These are phyloP conservation scores for Lota lota DNA, from an alignment of 2,113 vertebrate species.

Conservation along the genomic window DNA sequence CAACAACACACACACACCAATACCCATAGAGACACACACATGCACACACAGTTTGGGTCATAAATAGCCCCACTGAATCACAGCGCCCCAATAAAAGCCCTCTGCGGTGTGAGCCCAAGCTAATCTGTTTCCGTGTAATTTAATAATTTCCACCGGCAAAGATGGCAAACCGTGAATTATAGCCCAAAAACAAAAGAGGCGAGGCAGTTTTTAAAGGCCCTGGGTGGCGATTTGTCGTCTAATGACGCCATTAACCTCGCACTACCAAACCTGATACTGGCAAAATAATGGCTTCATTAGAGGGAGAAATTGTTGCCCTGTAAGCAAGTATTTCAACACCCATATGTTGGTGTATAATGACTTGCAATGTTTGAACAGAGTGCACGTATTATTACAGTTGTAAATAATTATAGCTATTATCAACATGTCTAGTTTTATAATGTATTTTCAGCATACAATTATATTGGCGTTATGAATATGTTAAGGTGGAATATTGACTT, in stretches of 20 bases:
- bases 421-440: no score
- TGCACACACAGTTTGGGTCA: constrained; percentile 28
- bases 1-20: no score
- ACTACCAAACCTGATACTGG: constrained; percentile 68
- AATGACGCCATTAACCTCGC: constrained; percentile 77
- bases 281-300: constrained; percentile 72
- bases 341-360: constrained; percentile 40
- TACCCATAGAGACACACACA: no score
- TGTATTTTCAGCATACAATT: no score
- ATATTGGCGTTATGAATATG: no score
- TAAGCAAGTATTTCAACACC: constrained; percentile 45
- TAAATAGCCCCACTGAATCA: constrained; percentile 53
- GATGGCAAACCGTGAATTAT: constrained; percentile 71
- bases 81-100: constrained; percentile 56
- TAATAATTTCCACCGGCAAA: constrained; percentile 57
- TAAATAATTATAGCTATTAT: no score
- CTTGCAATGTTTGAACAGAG: constrained; percentile 7
- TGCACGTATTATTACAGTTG: no score
- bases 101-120: constrained; percentile 49
- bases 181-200: constrained; percentile 33
- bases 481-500: no score
- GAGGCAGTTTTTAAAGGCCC: constrained; percentile 54
- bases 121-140: constrained; percentile 68
- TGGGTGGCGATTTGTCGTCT: constrained; percentile 67
- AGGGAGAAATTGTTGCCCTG: constrained; percentile 45